Evolutionary conservation across 1,140 invertebrate species (phyloP).

Genomic region (Parasteatoda tepidariorum): DNA sequence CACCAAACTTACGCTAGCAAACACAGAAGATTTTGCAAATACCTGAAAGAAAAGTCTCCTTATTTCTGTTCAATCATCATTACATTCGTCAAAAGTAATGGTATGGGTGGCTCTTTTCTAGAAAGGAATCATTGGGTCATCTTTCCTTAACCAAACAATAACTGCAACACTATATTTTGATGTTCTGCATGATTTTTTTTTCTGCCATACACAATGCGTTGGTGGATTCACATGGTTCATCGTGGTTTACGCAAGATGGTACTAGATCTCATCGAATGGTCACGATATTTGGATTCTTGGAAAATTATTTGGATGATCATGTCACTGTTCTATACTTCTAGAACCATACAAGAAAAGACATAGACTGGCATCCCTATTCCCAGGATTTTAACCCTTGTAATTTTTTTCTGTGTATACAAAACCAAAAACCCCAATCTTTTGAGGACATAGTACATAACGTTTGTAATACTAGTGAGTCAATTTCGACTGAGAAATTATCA

Average conservation of each 20-base stretch:
- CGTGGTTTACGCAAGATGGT: slow-evolving; percentile 25
- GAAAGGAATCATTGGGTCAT: slow-evolving; percentile 66
- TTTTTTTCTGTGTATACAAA: no score
- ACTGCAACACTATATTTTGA: not conserved
- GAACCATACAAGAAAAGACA: not conserved
- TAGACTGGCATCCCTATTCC: slow-evolving; percentile 52
- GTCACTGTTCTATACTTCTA: not conserved
- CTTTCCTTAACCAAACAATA: slow-evolving; percentile 56
- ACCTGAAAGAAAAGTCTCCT: no score
- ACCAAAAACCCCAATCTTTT: no score
- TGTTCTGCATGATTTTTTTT: slow-evolving; percentile 1
- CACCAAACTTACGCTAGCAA: no score
- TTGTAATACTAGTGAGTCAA: no score
- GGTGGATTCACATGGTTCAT: not conserved
- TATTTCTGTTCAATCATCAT: slow-evolving; percentile 64
- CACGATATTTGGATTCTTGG: not conserved
- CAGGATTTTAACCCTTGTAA: no score
- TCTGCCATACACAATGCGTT: slow-evolving; percentile 7
- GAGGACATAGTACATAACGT: no score
- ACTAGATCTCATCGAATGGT: not conserved
- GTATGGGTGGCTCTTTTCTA: slow-evolving; percentile 67
- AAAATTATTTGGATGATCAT: slow-evolving; percentile 5
- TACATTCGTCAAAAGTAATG: slow-evolving; percentile 65
- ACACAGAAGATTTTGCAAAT: no score
- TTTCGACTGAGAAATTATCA: no score